phyloP scores from a whole-genome alignment of 2,888 invertebrate genomes.

The Clepsis dumicolana region DNA sequence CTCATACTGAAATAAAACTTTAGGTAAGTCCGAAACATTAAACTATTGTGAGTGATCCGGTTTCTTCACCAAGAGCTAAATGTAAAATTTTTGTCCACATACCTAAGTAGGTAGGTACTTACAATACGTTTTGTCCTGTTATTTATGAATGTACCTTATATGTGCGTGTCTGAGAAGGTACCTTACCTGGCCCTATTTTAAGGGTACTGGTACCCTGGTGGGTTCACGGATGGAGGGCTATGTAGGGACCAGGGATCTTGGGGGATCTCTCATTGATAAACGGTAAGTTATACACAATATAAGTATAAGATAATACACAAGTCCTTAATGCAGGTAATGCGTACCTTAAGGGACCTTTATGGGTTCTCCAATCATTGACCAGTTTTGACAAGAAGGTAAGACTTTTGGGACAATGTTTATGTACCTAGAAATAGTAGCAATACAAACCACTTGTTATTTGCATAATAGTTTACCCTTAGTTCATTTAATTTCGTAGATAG shows the following conservation, averaged over 20 bases:
- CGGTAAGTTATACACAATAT: too few relatives aligned
- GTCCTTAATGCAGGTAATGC: constrained; percentile 1
- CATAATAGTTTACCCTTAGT: not conserved
- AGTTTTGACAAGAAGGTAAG: not conserved
- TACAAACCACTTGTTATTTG: not conserved
- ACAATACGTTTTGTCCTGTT: too few relatives aligned
- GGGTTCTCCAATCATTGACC: not conserved
- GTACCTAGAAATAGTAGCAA: not conserved
- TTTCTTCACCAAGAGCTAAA: too few relatives aligned
- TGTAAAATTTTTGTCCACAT: too few relatives aligned
- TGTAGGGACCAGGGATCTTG: constrained; percentile 1
- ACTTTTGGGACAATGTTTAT: not conserved
- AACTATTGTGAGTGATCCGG: too few relatives aligned
- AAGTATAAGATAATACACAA: too few relatives aligned
- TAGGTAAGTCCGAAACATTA: too few relatives aligned
- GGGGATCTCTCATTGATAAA: not conserved
- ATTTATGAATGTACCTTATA: too few relatives aligned
- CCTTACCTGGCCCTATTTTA: not conserved
- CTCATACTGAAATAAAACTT: too few relatives aligned
- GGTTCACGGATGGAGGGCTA: not conserved
- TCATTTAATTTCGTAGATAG: too few relatives aligned
- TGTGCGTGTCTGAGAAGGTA: not conserved
- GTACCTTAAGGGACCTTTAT: not conserved
- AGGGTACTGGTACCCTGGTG: not conserved
- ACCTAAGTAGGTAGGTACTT: too few relatives aligned